These are phyloP conservation scores for Orthosia gracilis DNA, from an alignment of 2,888 invertebrate species.

Conservation along the genomic window DNA sequence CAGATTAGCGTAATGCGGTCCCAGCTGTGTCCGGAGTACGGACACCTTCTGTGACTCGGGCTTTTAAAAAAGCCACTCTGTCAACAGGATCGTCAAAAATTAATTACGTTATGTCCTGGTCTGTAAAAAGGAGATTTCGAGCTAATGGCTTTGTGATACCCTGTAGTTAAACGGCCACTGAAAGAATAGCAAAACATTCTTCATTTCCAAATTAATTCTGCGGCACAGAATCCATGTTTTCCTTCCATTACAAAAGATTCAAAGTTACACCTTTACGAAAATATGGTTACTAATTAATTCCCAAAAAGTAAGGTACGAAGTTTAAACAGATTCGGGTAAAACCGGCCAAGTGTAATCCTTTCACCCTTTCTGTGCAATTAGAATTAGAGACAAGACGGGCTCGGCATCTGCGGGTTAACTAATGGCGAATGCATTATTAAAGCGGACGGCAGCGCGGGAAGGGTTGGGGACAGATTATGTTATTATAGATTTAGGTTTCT, in stretches of 20 bases:
- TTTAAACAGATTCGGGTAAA: conserved; percentile 76
- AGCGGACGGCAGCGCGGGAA: conserved; percentile 76
- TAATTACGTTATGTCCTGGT: conserved; percentile 81
- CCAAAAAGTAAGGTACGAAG: conserved; percentile 71
- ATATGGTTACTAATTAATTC: conserved; percentile 72
- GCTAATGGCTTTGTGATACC: conserved; percentile 82
- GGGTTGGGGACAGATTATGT: conserved; percentile 89
- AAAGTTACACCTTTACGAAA: conserved; percentile 57
- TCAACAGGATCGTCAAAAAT: conserved; percentile 85
- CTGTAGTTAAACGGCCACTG: conserved; percentile 24
- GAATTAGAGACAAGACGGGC: conserved; percentile 85
- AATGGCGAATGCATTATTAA: conserved; percentile 91
- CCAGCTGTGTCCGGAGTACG: conserved; percentile 85
- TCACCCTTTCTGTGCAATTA: conserved; percentile 86
- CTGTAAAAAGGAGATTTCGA: conserved; percentile 75
- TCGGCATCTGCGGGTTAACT: conserved; percentile 88
- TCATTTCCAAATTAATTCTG: conserved; percentile 23
- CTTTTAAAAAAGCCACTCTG: conserved; percentile 87
- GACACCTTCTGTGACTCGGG: conserved; percentile 82
- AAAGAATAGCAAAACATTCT: conserved; percentile 31
- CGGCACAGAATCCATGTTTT: conserved; percentile 67
- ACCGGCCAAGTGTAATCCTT: conserved; percentile 83
- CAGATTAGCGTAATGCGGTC: conserved; percentile 85
- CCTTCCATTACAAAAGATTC: conserved; percentile 72
- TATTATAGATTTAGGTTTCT: conserved; percentile 81